These are phyloP conservation scores for Condylura cristata DNA, from an alignment of 2,113 vertebrate species.

Conservation along the genomic window DNA sequence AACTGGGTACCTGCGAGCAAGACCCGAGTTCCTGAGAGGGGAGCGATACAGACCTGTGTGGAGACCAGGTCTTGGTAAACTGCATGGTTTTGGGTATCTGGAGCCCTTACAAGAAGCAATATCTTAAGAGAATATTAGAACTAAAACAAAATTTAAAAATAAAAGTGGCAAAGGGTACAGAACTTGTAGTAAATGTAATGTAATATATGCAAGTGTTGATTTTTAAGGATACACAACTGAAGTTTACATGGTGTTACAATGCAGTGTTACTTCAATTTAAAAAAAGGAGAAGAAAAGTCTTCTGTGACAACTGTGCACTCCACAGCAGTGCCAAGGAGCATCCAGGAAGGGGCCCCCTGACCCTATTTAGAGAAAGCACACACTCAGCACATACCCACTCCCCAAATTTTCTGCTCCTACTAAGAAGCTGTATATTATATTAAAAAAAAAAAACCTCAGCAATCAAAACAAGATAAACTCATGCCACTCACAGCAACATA, in stretches of 20 bases:
- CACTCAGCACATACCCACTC: not conserved
- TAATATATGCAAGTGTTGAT: too few species aligned
- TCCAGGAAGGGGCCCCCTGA: not conserved
- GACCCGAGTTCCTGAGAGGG: not conserved
- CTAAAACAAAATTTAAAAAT: not conserved
- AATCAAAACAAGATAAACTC: too few species aligned
- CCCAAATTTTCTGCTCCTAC: not conserved
- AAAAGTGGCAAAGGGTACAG: not conserved
- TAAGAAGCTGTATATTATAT: not conserved
- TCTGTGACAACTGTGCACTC: not conserved
- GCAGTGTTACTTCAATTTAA: too few species aligned
- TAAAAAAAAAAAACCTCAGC: not conserved
- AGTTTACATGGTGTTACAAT: too few species aligned
- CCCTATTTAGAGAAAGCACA: fast-evolving
- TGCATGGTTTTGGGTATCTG: not conserved
- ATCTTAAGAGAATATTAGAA: not conserved
- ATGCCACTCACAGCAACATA: too few species aligned
- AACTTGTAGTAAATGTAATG: too few species aligned
- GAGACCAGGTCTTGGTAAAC: not conserved
- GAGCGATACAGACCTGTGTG: not conserved
- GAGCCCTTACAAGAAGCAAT: not conserved
- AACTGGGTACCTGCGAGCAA: fast-evolving
- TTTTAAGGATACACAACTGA: too few species aligned
- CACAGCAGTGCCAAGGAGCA: too few species aligned
- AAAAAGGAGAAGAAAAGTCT: not conserved